Evolutionary conservation across 2,113 vertebrate genomes (phyloP).

Genomic region (Gambusia affinis): DNA sequence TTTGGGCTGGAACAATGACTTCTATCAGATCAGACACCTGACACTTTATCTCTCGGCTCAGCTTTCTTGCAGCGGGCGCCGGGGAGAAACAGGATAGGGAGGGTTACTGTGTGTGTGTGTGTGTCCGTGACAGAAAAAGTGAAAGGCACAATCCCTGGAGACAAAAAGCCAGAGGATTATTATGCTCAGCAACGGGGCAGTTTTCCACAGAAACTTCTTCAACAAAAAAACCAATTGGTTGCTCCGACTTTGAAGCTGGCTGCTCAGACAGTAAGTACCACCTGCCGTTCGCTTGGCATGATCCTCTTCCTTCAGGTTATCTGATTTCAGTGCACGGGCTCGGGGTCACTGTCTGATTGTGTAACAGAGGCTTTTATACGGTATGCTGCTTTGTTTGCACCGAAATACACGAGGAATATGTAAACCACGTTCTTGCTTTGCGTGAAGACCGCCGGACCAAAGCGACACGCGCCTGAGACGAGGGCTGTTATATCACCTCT

Average conservation of each 20-base stretch:
- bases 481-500: conserved; percentile 47
- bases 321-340: conserved; percentile 49
- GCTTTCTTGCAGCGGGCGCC: conserved; percentile 19
- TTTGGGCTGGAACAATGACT: conserved; percentile 25
- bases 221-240: background rate
- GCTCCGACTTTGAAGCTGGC: conserved; percentile 7
- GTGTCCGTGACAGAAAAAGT: conserved; percentile 17
- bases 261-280: conserved; percentile 42
- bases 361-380: conserved; percentile 6
- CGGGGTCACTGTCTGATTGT: conserved; percentile 1
- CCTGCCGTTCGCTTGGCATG: conserved; percentile 40
- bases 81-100: conserved; percentile 30
- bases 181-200: conserved; percentile 1
- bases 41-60: conserved; percentile 30
- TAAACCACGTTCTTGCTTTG: background rate
- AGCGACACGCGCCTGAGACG: background rate
- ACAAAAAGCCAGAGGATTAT: conserved; percentile 15
- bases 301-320: conserved; percentile 37
- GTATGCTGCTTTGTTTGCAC: conserved; percentile 1
- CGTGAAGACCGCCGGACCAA: background rate
- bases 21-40: conserved; percentile 26
- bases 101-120: conserved; percentile 15
- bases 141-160: conserved; percentile 34
- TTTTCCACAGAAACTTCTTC: conserved; percentile 4
- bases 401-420: background rate